These are phyloP conservation scores for Drosophila sulfurigaster DNA, from an alignment of 1,140 invertebrate genomes.

Conservation along the genomic window DNA sequence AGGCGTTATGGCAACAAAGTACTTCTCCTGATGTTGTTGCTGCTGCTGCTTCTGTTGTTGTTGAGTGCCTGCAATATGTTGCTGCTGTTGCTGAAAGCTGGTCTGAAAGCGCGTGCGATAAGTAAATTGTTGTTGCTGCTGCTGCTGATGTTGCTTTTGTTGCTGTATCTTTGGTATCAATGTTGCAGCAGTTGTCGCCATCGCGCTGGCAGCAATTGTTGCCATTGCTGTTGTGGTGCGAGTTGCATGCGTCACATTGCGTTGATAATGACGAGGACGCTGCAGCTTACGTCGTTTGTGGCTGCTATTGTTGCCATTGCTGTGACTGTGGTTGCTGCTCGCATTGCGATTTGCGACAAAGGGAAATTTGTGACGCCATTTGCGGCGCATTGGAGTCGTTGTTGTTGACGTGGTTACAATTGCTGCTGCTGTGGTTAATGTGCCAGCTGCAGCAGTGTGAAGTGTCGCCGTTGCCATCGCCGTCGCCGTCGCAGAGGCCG, in stretches of 20 bases:
- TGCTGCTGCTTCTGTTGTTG: constrained; percentile 61
- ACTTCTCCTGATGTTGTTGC: constrained; percentile 45
- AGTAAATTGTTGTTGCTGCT: constrained; percentile 61
- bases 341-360: constrained; percentile 42
- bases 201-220: constrained; percentile 56
- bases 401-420: constrained; percentile 41
- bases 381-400: constrained; percentile 56
- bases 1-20: constrained; percentile 66
- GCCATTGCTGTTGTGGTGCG: constrained; percentile 67
- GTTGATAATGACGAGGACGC: constrained; percentile 58
- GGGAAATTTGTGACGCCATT: constrained; percentile 69
- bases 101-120: constrained; percentile 58
- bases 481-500: constrained; percentile 52
- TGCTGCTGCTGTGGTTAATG: constrained; percentile 19
- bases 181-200: constrained; percentile 51
- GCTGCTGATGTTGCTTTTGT: constrained; percentile 45
- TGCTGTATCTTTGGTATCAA: constrained; percentile 70
- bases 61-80: constrained; percentile 42
- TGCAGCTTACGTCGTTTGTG: constrained; percentile 63
- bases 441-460: constrained; percentile 37
- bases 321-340: constrained; percentile 1
- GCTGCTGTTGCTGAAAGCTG: constrained; percentile 66
- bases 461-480: constrained; percentile 38
- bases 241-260: constrained; percentile 73
- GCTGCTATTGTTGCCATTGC: constrained; percentile 13